Evolutionary conservation across 2,797 vertebrate genomes (phyloP), one percentile per base, ranked within the genome.

Genomic region (Coilia nasus): DNA sequence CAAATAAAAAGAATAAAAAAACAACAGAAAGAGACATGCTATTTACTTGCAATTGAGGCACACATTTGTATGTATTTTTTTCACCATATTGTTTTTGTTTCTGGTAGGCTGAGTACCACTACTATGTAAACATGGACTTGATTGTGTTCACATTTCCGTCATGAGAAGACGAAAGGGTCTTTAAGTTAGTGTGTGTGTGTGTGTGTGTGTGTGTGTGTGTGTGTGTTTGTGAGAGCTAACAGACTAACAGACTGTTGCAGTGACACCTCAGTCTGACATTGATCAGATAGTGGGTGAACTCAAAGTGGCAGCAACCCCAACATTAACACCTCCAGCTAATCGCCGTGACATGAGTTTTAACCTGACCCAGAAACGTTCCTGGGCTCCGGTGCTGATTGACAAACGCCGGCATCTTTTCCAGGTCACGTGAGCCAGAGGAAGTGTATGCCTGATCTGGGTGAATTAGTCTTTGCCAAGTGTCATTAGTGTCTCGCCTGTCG

Each of bases 271-370:
- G 88, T 90, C 88, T 94, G 94, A 95, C 93, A 94, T 91, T 95
- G 94, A 95, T 96, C 91, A 95, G 94, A 92, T 93, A 90, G 90
- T 88, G 88, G 84, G 91, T 88, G 92, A 94, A 94, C 92, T 93
- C 92, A 91, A 91, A 90, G 91, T 93, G 92, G 93, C 92, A 93
- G 92, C 87, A 93, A 95, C 92, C 91, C 88, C 86, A 91, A 90
- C 92, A 94, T 96, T 95, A 95, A 92, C 95, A 95, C 93, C 92
- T 95, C 91, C 88, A 89, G 93, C 92, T 96, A 96, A 96, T 96
- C 93, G 94, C 94, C 93, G 93, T 95, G 95, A 95, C 94, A 96
- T 78, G 93, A 94, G 91, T 93, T 94, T 93, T 92, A 91, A 93
- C 92, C 91, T 93, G 94, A 91, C 93, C 94, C 89, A 93, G 92